Evolutionary conservation across 2,797 vertebrate genomes (phyloP).

Genomic region (Lepilemur ruficaudatus): DNA sequence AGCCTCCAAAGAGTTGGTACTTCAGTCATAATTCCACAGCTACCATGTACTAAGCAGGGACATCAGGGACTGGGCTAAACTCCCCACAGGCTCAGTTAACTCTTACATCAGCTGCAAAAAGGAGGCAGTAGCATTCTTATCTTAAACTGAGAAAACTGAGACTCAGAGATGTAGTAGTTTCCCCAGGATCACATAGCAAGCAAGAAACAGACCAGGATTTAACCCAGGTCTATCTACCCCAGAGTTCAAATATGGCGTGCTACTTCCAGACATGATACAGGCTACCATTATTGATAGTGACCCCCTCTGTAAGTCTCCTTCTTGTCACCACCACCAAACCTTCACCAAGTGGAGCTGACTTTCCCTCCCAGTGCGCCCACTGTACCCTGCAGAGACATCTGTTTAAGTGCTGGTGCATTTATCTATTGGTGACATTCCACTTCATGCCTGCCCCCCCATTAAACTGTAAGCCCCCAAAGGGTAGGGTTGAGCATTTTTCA

Average conservation of each 20-base stretch:
- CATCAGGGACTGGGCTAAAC: not conserved
- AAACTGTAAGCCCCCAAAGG: not conserved
- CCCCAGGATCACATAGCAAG: not conserved
- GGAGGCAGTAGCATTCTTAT: not conserved
- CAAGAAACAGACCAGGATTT: not conserved
- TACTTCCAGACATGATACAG: not conserved
- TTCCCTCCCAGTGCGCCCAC: not conserved
- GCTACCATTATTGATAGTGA: accelerated
- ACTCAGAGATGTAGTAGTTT: not conserved
- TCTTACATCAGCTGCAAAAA: not conserved
- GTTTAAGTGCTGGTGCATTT: not conserved
- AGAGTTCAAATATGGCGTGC: not conserved
- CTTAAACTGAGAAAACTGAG: not conserved
- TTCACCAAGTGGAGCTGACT: not conserved
- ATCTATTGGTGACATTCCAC: not conserved
- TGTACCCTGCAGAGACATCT: accelerated
- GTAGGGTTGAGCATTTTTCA: not conserved
- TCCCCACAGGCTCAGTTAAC: not conserved
- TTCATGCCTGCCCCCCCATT: not conserved
- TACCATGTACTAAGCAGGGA: not conserved
- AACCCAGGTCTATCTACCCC: not conserved
- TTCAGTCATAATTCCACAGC: not conserved
- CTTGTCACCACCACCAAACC: not conserved
- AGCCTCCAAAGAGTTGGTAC: not conserved
- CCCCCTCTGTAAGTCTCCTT: not conserved